A percentile compares a stretch with the other conserved stretches of the same genome.
Evolutionary conservation across 2,113 vertebrate species (phyloP).

Genomic region (Silurus glanis): DNA sequence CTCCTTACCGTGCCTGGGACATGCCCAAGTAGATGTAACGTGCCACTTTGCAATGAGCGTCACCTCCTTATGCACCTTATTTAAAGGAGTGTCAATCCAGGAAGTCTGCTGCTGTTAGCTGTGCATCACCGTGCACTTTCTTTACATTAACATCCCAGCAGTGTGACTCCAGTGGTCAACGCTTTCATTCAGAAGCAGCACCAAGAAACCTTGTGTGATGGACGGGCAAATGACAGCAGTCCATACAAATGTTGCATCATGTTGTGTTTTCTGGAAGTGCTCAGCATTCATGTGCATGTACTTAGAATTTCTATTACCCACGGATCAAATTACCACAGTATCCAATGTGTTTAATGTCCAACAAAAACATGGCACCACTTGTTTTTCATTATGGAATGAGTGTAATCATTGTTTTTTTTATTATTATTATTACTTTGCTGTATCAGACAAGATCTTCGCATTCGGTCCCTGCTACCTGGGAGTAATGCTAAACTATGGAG

Average conservation of each 20-base stretch:
- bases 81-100: background rate
- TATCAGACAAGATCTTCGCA: background rate
- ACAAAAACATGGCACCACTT: background rate
- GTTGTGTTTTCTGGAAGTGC: background rate
- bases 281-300: background rate
- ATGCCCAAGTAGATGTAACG: background rate
- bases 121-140: background rate
- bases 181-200: background rate
- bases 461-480: background rate
- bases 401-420: background rate
- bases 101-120: background rate
- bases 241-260: background rate
- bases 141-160: background rate
- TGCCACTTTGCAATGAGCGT: background rate
- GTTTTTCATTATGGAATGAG: background rate
- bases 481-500: conserved; percentile 8
- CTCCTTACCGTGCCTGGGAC: background rate
- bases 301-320: background rate
- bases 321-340: background rate
- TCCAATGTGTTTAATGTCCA: background rate
- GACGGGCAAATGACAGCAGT: background rate
- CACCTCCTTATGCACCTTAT: background rate
- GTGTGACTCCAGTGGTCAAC: background rate
- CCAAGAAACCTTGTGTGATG: background rate
- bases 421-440: no score